phyloP scores from a whole-genome alignment of 2,888 invertebrate species.

The Scaptodrosophila latifasciaeformis region DNA sequence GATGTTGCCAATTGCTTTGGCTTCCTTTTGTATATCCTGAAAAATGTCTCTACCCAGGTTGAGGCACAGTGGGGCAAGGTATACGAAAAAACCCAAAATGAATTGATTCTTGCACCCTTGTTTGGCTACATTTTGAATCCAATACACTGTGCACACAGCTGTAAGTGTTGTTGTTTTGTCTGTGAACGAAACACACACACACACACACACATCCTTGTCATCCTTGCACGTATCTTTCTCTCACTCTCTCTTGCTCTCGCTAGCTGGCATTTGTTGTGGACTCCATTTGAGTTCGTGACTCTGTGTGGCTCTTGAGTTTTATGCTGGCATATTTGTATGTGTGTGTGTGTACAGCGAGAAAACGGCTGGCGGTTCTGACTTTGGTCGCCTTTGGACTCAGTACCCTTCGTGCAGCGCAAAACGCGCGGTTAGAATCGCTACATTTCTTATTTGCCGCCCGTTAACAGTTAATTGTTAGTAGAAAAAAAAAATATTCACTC shows the following conservation, averaged over 20 bases:
- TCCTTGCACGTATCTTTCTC: not conserved
- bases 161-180: constrained; percentile 59
- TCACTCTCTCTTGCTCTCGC: not conserved
- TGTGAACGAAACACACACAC: constrained; percentile 22
- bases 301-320: constrained; percentile 34
- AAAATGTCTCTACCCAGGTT: constrained; percentile 48
- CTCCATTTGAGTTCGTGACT: constrained; percentile 58
- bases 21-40: constrained; percentile 45
- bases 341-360: constrained; percentile 19
- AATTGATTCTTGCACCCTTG: too few relatives aligned
- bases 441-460: constrained; percentile 58
- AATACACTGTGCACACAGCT: constrained; percentile 43
- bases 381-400: constrained; percentile 48
- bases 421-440: constrained; percentile 51
- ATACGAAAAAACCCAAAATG: not conserved
- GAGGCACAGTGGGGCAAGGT: constrained; percentile 23
- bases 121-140: too few relatives aligned
- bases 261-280: constrained; percentile 48
- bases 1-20: constrained; percentile 53
- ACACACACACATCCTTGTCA: not conserved
- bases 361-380: constrained; percentile 17
- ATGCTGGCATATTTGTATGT: constrained; percentile 31
- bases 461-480: constrained; percentile 47
- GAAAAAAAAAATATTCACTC: not conserved
- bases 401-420: constrained; percentile 63